phyloP scores from a whole-genome alignment of 1,140 invertebrate species.

The Drosophila fuyamai region DNA sequence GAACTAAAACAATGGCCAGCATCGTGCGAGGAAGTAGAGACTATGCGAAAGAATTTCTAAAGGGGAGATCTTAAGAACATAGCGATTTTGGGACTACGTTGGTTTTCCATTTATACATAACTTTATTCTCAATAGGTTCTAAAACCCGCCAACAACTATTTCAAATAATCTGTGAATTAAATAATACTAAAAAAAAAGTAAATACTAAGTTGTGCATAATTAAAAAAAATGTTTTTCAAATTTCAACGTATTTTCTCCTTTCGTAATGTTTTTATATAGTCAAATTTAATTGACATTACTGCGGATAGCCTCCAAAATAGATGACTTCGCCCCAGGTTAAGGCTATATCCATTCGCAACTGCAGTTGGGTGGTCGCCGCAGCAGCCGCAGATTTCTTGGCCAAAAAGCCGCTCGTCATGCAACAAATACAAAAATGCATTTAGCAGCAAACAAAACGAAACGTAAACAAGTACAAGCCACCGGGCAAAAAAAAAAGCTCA shows the following conservation, averaged over 20 bases:
- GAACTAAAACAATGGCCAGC: conserved; percentile 41
- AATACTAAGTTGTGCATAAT: too few species aligned
- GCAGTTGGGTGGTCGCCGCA: conserved; percentile 31
- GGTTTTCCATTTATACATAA: too few species aligned
- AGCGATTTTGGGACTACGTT: neutral
- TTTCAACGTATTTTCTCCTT: neutral
- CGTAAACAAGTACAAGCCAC: conserved; percentile 30
- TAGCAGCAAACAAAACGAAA: conserved; percentile 53
- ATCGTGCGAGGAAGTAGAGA: conserved; percentile 3
- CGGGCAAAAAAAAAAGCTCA: conserved; percentile 31
- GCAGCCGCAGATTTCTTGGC: conserved; percentile 22
- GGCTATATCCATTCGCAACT: conserved; percentile 22
- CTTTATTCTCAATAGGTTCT: too few species aligned
- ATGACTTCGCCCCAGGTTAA: conserved; percentile 33
- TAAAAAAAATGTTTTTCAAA: neutral
- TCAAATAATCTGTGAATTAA: too few species aligned
- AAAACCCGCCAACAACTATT: too few species aligned
- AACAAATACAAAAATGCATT: conserved; percentile 63
- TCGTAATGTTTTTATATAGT: neutral
- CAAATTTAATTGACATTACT: neutral
- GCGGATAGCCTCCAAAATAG: conserved; percentile 30
- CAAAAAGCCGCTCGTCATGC: conserved; percentile 52
- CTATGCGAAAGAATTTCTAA: neutral
- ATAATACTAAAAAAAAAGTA: too few species aligned
- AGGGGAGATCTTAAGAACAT: neutral